Evolutionary conservation across 2,888 invertebrate genomes (phyloP).

Genomic region (Macrophya alboannulata): DNA sequence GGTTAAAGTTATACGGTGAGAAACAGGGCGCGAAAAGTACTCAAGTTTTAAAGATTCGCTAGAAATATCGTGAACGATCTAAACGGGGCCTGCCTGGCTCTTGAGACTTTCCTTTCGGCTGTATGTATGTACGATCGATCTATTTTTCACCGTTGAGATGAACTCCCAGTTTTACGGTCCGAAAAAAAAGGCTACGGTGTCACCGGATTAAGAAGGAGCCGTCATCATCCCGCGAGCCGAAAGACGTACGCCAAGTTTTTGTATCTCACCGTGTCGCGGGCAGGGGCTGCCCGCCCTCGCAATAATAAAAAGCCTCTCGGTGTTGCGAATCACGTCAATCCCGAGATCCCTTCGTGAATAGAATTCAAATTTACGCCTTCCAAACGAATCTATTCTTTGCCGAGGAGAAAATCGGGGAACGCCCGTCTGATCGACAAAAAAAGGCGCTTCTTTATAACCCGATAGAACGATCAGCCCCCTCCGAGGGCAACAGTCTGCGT

Average conservation of each 20-base stretch:
- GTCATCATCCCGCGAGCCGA: neutral
- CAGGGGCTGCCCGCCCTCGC: neutral
- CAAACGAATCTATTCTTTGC: slow-evolving; percentile 51
- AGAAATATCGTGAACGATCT: neutral
- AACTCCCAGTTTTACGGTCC: neutral
- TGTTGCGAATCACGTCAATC: slow-evolving; percentile 52
- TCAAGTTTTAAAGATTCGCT: slow-evolving; percentile 40
- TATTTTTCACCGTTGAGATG: slow-evolving; percentile 8
- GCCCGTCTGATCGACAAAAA: slow-evolving; percentile 37
- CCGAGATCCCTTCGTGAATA: slow-evolving; percentile 46
- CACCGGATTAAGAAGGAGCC: slow-evolving; percentile 13
- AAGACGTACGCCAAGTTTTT: slow-evolving; percentile 40
- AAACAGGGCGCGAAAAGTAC: slow-evolving; percentile 9
- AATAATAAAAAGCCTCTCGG: slow-evolving; percentile 50
- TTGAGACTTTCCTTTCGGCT: neutral
- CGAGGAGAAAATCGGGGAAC: slow-evolving; percentile 43
- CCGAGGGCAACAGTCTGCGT: neutral
- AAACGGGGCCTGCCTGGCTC: no score
- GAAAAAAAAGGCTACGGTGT: neutral
- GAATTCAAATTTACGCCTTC: slow-evolving; percentile 51
- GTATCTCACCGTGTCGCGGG: slow-evolving; percentile 22
- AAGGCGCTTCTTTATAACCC: slow-evolving; percentile 12
- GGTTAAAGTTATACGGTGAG: slow-evolving; percentile 24
- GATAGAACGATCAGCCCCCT: slow-evolving; percentile 27
- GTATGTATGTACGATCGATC: neutral